Percentiles rank a stretch among this genome's conserved stretches.
phyloP scores from a whole-genome alignment of 2,113 vertebrate species.

The Noctilio leporinus region DNA sequence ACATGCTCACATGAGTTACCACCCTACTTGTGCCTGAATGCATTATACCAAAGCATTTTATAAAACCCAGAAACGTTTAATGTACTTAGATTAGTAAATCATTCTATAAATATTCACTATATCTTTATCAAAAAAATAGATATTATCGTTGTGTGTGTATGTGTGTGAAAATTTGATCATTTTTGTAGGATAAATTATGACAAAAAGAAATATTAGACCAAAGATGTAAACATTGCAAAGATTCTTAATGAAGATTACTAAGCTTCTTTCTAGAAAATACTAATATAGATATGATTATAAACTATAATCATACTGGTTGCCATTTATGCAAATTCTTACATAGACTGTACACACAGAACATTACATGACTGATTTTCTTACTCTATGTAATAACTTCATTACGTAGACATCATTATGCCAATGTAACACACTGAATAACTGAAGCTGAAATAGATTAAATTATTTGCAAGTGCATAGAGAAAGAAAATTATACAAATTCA shows the following conservation, averaged over 20 bases:
- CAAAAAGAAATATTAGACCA: neutral
- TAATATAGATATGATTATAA: neutral
- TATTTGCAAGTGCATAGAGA: neutral
- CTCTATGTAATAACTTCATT: neutral
- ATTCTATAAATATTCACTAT: neutral
- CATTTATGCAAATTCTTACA: neutral
- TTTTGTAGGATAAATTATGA: neutral
- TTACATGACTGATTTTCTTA: neutral
- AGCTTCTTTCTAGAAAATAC: neutral
- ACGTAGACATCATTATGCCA: neutral
- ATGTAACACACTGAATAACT: neutral
- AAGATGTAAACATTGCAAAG: neutral
- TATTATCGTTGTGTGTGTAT: neutral
- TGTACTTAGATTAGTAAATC: neutral
- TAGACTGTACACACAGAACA: neutral
- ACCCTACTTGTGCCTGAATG: neutral
- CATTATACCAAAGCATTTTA: neutral
- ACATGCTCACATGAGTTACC: neutral
- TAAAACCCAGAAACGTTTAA: neutral
- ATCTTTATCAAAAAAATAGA: neutral
- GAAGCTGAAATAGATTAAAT: neutral
- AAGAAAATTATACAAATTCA: neutral
- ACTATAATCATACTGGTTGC: neutral
- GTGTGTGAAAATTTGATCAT: neutral
- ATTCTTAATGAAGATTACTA: neutral